phyloP scores from a whole-genome alignment of 1,140 invertebrate species.

The Neoseiulus cucumeris region DNA sequence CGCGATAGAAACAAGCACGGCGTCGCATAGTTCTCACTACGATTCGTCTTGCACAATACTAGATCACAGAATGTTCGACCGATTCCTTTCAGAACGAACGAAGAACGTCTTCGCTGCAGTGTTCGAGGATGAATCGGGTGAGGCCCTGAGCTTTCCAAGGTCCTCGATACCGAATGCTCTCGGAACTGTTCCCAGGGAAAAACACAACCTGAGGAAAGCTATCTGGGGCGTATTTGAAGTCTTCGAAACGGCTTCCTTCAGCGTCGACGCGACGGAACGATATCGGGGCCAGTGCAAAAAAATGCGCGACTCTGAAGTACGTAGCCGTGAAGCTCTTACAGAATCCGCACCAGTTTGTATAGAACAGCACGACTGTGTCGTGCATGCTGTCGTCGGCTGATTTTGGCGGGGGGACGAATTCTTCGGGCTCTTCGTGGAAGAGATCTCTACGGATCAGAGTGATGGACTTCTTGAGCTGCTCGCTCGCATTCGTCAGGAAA shows the following conservation, averaged over 20 bases:
- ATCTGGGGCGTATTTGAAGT: not conserved
- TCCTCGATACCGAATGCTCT: not conserved
- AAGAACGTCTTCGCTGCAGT: not conserved
- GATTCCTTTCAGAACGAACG: not conserved
- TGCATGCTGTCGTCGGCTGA: not conserved
- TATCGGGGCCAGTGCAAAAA: not conserved
- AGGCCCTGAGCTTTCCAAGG: not conserved
- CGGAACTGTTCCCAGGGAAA: slow-evolving; percentile 2
- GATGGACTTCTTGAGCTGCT: not conserved
- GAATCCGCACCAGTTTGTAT: slow-evolving; percentile 9
- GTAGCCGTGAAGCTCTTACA: not conserved
- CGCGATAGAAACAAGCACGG: no score
- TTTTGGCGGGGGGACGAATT: not conserved
- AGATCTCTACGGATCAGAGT: not conserved
- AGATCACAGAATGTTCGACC: no score
- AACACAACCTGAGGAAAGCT: not conserved
- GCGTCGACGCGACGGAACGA: not conserved
- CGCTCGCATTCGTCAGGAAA: not conserved
- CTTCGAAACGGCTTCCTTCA: slow-evolving; percentile 7
- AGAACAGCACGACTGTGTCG: not conserved
- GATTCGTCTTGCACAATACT: no score
- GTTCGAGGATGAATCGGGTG: not conserved
- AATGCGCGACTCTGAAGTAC: not conserved
- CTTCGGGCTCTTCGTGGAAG: not conserved
- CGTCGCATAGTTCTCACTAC: no score